Evolutionary conservation across 2,888 invertebrate species (phyloP).

Genomic region (Metalampra italica): DNA sequence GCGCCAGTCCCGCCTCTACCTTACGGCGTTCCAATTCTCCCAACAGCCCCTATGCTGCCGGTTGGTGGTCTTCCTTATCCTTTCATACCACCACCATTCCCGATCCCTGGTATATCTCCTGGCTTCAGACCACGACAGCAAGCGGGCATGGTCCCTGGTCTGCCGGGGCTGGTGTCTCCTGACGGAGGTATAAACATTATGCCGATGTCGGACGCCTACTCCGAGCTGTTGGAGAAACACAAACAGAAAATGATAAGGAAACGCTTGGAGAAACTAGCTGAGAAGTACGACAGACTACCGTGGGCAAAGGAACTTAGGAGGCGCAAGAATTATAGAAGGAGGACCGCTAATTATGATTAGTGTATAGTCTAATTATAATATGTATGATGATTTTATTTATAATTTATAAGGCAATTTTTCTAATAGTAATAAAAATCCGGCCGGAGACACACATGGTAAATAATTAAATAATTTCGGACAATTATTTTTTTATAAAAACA

Average conservation of each 20-base stretch:
- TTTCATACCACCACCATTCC: not conserved
- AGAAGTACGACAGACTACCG: conserved; percentile 28
- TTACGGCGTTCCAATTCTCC: conserved; percentile 4
- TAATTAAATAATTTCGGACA: too few species aligned
- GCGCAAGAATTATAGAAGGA: conserved; percentile 2
- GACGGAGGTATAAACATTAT: conserved; percentile 63
- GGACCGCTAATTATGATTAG: not conserved
- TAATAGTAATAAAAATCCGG: too few species aligned
- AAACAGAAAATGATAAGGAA: conserved; percentile 48
- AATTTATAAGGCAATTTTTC: too few species aligned
- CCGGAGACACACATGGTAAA: too few species aligned
- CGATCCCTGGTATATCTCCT: conserved; percentile 2
- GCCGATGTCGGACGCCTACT: conserved; percentile 61
- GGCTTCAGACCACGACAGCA: conserved; percentile 1
- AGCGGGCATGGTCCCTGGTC: conserved; percentile 49
- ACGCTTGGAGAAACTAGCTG: conserved; percentile 35
- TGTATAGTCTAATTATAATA: too few species aligned
- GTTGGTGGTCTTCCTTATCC: not conserved
- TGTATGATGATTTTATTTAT: too few species aligned
- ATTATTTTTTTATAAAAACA: too few species aligned
- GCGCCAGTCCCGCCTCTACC: conserved; percentile 7
- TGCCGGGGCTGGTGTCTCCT: conserved; percentile 47
- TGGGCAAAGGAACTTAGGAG: conserved; percentile 13
- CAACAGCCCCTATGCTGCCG: conserved; percentile 3
- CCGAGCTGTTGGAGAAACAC: conserved; percentile 53